phyloP scores from a whole-genome alignment of 2,888 invertebrate genomes.

The Dione juno region DNA sequence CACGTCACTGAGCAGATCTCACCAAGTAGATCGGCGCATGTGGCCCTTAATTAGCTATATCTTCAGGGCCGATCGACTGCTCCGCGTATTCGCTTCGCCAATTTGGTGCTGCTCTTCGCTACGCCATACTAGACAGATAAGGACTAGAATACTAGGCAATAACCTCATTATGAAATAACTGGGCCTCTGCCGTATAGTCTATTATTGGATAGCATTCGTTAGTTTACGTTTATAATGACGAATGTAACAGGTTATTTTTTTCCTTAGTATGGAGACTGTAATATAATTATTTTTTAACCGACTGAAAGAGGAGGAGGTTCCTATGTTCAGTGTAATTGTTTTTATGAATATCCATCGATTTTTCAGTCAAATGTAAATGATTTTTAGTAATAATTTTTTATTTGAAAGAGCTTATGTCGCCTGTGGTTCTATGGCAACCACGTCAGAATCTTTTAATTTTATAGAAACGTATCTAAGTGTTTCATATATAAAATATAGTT shows the following conservation, averaged over 20 bases:
- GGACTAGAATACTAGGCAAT: slow-evolving; percentile 77
- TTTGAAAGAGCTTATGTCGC: too few species aligned
- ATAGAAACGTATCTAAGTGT: too few species aligned
- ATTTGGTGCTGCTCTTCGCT: slow-evolving; percentile 77
- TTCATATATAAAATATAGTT: too few species aligned
- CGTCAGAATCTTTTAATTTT: too few species aligned
- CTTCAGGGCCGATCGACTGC: slow-evolving; percentile 72
- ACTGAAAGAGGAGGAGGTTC: too few species aligned
- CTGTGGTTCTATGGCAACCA: too few species aligned
- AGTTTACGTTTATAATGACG: slow-evolving; percentile 49
- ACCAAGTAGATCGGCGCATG: slow-evolving; percentile 81
- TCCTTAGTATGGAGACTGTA: slow-evolving; percentile 32
- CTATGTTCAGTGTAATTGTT: too few species aligned
- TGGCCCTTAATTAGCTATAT: slow-evolving; percentile 82
- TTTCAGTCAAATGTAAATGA: too few species aligned
- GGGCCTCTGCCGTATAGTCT: slow-evolving; percentile 66
- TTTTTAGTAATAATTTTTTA: too few species aligned
- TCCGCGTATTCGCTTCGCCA: slow-evolving; percentile 79
- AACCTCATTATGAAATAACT: slow-evolving; percentile 82
- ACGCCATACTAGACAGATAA: slow-evolving; percentile 73
- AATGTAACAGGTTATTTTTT: slow-evolving; percentile 46
- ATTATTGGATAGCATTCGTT: slow-evolving; percentile 60
- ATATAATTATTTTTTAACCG: slow-evolving; percentile 6
- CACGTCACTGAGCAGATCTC: slow-evolving; percentile 82
- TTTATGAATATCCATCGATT: too few species aligned